These are phyloP conservation scores for Mya arenaria DNA, from an alignment of 1,140 invertebrate species.

Conservation along the genomic window DNA sequence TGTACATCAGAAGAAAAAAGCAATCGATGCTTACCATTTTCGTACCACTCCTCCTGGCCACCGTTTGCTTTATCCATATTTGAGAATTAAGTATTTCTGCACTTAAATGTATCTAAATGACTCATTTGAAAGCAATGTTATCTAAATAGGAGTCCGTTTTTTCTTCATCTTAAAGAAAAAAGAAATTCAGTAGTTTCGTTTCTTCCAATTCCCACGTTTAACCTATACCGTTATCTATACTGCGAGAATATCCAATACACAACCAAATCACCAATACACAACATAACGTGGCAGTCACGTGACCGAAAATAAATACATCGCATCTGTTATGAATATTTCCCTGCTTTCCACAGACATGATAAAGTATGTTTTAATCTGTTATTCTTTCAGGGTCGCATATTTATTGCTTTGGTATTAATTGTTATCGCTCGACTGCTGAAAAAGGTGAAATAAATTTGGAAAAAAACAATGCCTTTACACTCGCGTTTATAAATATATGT, in stretches of 20 bases:
- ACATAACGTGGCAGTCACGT: slow-evolving; percentile 38
- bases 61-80: slow-evolving; percentile 42
- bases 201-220: not conserved
- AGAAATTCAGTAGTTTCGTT: too few species aligned
- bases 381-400: too few species aligned
- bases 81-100: not conserved
- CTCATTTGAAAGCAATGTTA: too few species aligned
- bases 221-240: not conserved
- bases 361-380: too few species aligned
- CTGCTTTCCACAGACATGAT: too few species aligned
- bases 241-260: not conserved
- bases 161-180: not conserved
- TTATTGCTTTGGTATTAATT: too few species aligned
- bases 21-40: slow-evolving; percentile 46
- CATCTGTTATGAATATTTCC: slow-evolving; percentile 9
- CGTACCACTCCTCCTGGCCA: slow-evolving; percentile 55
- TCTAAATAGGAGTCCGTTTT: not conserved
- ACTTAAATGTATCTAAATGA: too few species aligned
- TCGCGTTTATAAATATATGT: too few species aligned
- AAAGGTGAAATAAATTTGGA: too few species aligned
- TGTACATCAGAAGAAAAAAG: too few species aligned
- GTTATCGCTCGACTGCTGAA: too few species aligned
- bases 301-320: not conserved
- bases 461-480: too few species aligned
- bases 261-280: slow-evolving; percentile 47